A percentile compares a stretch with the other conserved stretches of the same genome.
Conservation (phyloP, 2,888 invertebrate species). For the Diadegma fenestrale region DNA sequence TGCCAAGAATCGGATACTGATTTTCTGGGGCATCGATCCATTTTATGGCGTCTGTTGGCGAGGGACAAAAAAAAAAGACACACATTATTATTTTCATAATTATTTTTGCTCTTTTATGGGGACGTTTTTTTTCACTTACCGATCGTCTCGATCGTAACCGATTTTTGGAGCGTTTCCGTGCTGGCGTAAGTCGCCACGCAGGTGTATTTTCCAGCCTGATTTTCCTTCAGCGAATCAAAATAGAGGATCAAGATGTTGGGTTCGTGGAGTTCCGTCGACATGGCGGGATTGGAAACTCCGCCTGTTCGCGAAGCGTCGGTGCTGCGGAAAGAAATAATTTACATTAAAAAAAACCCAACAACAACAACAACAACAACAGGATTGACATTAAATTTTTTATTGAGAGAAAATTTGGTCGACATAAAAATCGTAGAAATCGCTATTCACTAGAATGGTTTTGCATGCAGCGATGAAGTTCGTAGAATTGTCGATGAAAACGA, state of each 20-base stretch:
- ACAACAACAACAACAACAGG: too few species aligned
- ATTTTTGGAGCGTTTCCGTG: conserved; percentile 88
- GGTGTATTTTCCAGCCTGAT: conserved; percentile 93
- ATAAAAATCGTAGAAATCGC: background rate
- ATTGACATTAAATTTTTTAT: background rate
- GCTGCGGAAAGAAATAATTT: background rate
- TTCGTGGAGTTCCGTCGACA: conserved; percentile 89
- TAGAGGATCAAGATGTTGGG: conserved; percentile 90
- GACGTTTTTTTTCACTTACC: conserved; percentile 85
- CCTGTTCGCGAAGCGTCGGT: background rate
- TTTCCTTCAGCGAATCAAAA: conserved; percentile 90
- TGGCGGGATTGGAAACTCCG: conserved; percentile 85
- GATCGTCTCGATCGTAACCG: conserved; percentile 91
- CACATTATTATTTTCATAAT: background rate
- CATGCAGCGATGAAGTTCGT: conserved; percentile 49
- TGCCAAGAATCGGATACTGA: conserved; percentile 92
- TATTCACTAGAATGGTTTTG: conserved; percentile 23
- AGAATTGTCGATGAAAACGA: background rate
- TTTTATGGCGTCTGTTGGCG: conserved; percentile 91
- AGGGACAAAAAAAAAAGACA: background rate
- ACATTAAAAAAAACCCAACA: conserved; percentile 22
- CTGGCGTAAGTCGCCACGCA: conserved; percentile 93
- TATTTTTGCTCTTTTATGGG: too few species aligned
- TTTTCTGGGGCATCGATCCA: conserved; percentile 94
- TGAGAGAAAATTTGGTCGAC: background rate